These are phyloP conservation scores for Biston betularia DNA, from an alignment of 2,888 invertebrate genomes.

Conservation along the genomic window DNA sequence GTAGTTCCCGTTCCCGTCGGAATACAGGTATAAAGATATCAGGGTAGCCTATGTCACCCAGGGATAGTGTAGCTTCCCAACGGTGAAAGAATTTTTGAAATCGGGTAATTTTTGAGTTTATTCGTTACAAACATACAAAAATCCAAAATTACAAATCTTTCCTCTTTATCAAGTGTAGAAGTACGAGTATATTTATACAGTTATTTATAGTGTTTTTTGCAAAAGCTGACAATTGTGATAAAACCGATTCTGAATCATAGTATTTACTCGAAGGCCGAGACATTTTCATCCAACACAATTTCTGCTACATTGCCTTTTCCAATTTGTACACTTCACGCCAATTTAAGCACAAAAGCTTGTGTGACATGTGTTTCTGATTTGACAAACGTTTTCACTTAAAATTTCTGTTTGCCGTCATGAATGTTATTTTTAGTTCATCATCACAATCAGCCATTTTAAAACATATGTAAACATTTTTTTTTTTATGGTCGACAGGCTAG, in stretches of 20 bases:
- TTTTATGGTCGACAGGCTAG: too few relatives aligned
- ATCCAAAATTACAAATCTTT: too few relatives aligned
- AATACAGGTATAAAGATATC: too few relatives aligned
- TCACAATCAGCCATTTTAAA: too few relatives aligned
- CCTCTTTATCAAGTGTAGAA: too few relatives aligned
- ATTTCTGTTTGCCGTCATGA: slow-evolving; percentile 39
- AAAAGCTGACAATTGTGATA: neutral
- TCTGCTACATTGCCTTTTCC: slow-evolving; percentile 20
- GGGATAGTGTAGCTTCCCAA: too few relatives aligned
- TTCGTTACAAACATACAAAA: too few relatives aligned
- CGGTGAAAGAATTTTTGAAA: too few relatives aligned
- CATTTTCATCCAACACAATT: slow-evolving; percentile 13
- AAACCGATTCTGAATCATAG: slow-evolving; percentile 13
- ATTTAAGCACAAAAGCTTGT: slow-evolving; percentile 37
- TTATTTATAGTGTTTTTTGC: neutral
- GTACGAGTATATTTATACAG: neutral
- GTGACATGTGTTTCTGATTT: slow-evolving; percentile 43
- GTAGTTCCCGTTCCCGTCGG: too few relatives aligned
- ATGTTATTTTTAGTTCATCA: slow-evolving; percentile 7
- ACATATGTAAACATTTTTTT: neutral
- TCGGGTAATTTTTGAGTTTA: too few relatives aligned
- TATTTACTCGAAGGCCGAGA: slow-evolving; percentile 13
- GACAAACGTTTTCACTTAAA: slow-evolving; percentile 53
- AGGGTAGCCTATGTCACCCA: too few relatives aligned
- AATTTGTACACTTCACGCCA: slow-evolving; percentile 50